A percentile compares a stretch with the other conserved stretches of the same genome.
Conservation (phyloP, 2,888 invertebrate species). For the Chironomus tentans region DNA sequence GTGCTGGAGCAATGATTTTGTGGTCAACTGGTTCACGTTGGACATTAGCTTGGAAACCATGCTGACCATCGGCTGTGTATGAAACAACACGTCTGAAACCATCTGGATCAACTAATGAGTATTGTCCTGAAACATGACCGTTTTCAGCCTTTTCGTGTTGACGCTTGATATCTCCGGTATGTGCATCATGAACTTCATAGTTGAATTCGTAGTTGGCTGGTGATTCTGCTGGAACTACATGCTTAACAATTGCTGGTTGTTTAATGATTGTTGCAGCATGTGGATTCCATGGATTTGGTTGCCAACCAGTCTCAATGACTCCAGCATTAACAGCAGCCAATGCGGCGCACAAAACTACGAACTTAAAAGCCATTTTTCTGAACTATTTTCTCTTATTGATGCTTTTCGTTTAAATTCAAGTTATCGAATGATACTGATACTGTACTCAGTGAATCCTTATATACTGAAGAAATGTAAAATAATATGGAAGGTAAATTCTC, state of each 20-base stretch:
- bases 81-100: not conserved
- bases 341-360: not conserved
- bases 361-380: not conserved
- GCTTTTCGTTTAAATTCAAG: not conserved
- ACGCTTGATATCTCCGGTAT: conserved; percentile 14
- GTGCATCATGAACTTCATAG: conserved; percentile 21
- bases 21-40: not conserved
- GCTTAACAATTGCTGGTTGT: not conserved
- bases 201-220: conserved; percentile 27
- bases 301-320: not conserved
- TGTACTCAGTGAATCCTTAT: not conserved
- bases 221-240: not conserved
- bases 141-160: not conserved
- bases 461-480: not conserved
- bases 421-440: not conserved
- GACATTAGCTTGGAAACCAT: not conserved
- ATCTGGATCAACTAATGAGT: conserved; percentile 23
- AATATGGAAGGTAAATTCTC: too few relatives aligned
- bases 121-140: conserved; percentile 13
- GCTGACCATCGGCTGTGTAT: not conserved
- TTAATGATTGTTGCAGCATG: not conserved
- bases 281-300: not conserved
- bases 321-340: not conserved
- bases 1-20: not conserved
- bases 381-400: not conserved